Base-by-base conservation (phyloP, 2,888 invertebrate species). In the Cosmopolites sordidus region DNA sequence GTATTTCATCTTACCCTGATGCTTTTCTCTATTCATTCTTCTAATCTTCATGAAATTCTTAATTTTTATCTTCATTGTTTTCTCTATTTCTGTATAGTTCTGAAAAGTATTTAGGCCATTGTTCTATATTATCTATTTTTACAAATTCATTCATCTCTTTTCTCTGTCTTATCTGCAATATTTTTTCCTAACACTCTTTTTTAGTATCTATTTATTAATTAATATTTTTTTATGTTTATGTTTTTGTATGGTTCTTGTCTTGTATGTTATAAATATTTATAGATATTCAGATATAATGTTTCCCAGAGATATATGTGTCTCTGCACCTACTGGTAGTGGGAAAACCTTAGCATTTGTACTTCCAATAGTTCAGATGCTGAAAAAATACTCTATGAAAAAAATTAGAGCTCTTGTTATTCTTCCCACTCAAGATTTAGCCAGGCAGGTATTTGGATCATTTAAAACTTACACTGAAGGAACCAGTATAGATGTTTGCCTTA, bases 281-380 rank as follows among this genome's bases (percentile, higher is more conserved):
- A 57, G 57, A 58, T 75, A 82, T 60, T 78, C 83, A 51, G 69
- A 76, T 64, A 76, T 79, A 18, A 78, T 86, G 63, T 83, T 89
- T 75, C 89, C 92, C 0, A 81, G 87, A 61, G 98, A 99, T 73
- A 79, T 96, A 46, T 98, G 98, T 75, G 92, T 99, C 18, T 95
- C 94, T 38, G 95, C 97, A 14, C 96, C 98, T 1, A 98, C 98
- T 1, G 97, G 96, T 14, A 96, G 95, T 77, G 98, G 98, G 15
- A 98, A 98, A 78, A 98, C 98, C 1, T 75, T 98, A 52, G 87
- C 95, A 2, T 98, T 92, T 81, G 92, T 91, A 43, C 75, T 98
- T 57, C 98, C 98, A 5, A 84, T 97, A 42, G 76, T 97, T 30
- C 90, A 94, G 76, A 80, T 85, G 43, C 57, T 73, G 44, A 68